Evolutionary conservation across 2,113 vertebrate genomes (phyloP).

Genomic region (Dendropsophus ebraccatus): DNA sequence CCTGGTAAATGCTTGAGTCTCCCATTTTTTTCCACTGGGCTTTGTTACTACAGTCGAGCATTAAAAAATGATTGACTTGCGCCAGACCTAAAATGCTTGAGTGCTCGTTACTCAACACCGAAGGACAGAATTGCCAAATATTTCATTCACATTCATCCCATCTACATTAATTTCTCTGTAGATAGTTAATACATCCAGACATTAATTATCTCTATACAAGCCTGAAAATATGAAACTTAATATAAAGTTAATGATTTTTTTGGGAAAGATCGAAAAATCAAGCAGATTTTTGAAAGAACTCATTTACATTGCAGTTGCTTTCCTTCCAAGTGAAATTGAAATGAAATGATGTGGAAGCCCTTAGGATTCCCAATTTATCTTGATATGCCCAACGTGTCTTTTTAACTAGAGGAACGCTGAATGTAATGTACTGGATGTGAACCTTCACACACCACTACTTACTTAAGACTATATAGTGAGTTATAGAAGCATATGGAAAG

Average conservation of each 20-base stretch:
- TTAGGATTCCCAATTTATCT: slow-evolving; percentile 18
- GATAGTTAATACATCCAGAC: slow-evolving; percentile 36
- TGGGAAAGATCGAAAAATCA: slow-evolving; percentile 48
- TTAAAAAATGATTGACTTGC: no score
- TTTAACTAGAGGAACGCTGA: neutral
- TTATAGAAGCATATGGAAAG: neutral
- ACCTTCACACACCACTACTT: neutral
- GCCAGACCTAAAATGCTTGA: no score
- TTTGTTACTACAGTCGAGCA: no score
- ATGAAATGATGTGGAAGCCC: slow-evolving; percentile 44
- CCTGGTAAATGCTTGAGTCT: no score
- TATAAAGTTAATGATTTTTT: slow-evolving; percentile 45
- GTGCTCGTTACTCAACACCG: no score
- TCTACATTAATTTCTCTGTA: slow-evolving; percentile 33
- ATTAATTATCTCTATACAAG: slow-evolving; percentile 53
- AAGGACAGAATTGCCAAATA: neutral
- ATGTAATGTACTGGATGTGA: neutral
- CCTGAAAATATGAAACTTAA: slow-evolving; percentile 33
- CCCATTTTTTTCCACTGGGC: no score
- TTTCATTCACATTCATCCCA: slow-evolving; percentile 8
- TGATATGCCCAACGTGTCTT: neutral
- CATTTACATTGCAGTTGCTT: slow-evolving; percentile 37
- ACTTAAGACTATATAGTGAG: neutral
- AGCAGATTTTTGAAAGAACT: slow-evolving; percentile 40
- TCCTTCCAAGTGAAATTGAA: slow-evolving; percentile 29